Base-by-base conservation (phyloP, 23 tunicate genomes). In the Corella eumyota region DNA sequence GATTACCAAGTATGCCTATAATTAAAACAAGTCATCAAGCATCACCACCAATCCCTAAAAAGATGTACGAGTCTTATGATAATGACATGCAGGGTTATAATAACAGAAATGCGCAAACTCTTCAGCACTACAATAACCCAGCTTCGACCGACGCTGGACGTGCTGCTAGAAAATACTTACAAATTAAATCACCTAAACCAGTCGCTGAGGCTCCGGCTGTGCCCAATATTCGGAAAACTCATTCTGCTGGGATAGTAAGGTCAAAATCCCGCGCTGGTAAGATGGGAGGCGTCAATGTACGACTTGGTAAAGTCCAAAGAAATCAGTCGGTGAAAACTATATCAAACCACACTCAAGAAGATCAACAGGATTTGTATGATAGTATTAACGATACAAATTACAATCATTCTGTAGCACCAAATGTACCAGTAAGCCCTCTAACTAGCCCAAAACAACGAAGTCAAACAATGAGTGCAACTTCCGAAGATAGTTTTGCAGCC, bases 241-340 rank as follows among this genome's bases (percentile, higher is more conserved):
- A 37, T 1, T 37, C 33, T 6, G 22, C 17, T 38, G 51, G 51
- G 2, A 11, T 62, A 9, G 56, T 27, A 1, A 50, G 62, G 1
- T 58, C 66, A 34, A 26, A 57, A 28, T 58, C 65, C 20, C 37
- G 66, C 1, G 50, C 66, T n/a, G 60, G 76, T 7, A 70, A 58
- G 46, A 15, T 49, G 2, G 62, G 62, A 13, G 76, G 64, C 24
- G 76, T 70, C 13, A 38, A 37, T 22, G 29, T 25, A 4, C 71
- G 71, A 3, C 49, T 66, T 23, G 30, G 33, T 33, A 36, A 37
- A 22, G 38, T 48, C 38, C 58, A 59, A 27, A 58, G 50, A 21
- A 30, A 31, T 28, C 55, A 38, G 7, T 37, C 68, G 33, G 40
- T 32, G 31, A 62, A n/a, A 7, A 7, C 22, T 5, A 51, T n/a